These are phyloP conservation scores for Natator depressus DNA, from an alignment of 2,113 vertebrate genomes.

Conservation along the genomic window DNA sequence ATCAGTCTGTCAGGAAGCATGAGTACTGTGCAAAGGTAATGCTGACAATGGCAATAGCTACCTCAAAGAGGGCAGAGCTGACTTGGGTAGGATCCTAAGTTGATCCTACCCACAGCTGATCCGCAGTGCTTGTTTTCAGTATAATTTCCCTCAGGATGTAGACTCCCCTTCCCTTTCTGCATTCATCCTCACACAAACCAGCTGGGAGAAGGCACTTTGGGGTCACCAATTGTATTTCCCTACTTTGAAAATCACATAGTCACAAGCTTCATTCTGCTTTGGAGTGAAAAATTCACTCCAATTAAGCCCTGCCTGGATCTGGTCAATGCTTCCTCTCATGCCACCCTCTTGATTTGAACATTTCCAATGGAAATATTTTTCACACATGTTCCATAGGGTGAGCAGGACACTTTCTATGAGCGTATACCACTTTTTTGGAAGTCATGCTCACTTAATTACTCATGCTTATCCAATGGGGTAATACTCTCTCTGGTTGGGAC, in stretches of 20 bases:
- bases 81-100: not conserved
- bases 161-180: not conserved
- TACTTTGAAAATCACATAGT: not conserved
- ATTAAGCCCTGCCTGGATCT: not conserved
- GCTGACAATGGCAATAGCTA: not conserved
- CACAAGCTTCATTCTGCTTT: not conserved
- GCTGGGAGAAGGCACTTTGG: not conserved
- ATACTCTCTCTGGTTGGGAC: conserved; percentile 49
- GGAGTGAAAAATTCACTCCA: not conserved
- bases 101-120: not conserved
- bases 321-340: not conserved
- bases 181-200: not conserved
- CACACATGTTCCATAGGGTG: not conserved
- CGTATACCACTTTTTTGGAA: conserved; percentile 53
- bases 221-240: not conserved
- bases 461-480: conserved; percentile 53
- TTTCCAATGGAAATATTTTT: not conserved
- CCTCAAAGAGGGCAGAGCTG: not conserved
- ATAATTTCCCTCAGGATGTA: not conserved
- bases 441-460: conserved; percentile 73
- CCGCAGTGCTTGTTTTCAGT: not conserved
- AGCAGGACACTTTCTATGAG: conserved; percentile 33
- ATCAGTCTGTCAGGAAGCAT: rapidly evolving
- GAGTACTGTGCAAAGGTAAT: rapidly evolving
- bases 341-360: not conserved